phyloP scores from a whole-genome alignment of 2,888 invertebrate species.

The Galerucella calmariensis region DNA sequence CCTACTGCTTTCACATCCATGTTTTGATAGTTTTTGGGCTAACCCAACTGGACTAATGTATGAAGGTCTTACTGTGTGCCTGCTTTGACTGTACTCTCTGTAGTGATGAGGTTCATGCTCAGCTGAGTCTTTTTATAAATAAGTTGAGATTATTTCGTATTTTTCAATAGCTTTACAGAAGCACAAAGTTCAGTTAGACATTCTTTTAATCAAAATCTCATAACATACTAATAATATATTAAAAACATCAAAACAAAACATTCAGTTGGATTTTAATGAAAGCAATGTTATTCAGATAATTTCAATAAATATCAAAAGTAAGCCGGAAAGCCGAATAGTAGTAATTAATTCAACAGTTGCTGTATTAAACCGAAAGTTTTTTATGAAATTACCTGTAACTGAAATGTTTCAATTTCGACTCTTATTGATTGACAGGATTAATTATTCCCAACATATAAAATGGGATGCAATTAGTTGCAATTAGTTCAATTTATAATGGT shows the following conservation, averaged over 20 bases:
- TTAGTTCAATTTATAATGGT: neutral
- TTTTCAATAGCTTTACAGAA: neutral
- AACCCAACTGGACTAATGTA: too few species aligned
- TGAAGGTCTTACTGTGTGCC: too few species aligned
- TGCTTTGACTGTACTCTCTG: too few species aligned
- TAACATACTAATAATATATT: neutral
- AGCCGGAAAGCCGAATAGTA: neutral
- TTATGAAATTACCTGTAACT: neutral
- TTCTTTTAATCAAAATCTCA: too few species aligned
- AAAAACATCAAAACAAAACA: neutral
- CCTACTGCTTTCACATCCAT: too few species aligned
- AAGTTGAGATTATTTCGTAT: neutral
- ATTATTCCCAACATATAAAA: conserved; percentile 5
- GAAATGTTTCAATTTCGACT: neutral
- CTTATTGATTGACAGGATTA: conserved; percentile 5
- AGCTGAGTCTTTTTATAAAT: too few species aligned
- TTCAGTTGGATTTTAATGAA: neutral
- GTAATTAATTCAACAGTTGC: neutral
- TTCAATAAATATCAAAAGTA: neutral
- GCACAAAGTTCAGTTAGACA: too few species aligned
- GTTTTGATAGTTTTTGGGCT: too few species aligned
- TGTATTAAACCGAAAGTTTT: neutral
- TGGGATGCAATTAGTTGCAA: neutral
- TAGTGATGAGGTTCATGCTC: too few species aligned
- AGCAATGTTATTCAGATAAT: neutral